Percentiles rank a stretch among this genome's conserved stretches.
Evolutionary conservation across 2,888 invertebrate genomes (phyloP).

Genomic region (Muschampia plurimacula): DNA sequence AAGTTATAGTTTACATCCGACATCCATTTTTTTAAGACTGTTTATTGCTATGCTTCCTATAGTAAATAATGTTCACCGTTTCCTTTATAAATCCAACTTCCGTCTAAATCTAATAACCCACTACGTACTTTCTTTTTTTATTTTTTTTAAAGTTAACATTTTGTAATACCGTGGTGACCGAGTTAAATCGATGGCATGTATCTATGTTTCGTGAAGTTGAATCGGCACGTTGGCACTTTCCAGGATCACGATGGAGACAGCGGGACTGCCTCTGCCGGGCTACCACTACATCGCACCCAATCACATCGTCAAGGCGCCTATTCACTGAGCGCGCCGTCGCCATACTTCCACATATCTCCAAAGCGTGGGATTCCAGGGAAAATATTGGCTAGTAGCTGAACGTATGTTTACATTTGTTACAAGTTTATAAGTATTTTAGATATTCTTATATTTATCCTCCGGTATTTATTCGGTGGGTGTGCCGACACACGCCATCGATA

Average conservation of each 20-base stretch:
- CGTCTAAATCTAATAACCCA: conserved; percentile 11
- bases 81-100: conserved; percentile 29
- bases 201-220: background rate
- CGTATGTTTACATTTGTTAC: conserved; percentile 86
- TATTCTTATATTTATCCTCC: conserved; percentile 89
- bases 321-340: conserved; percentile 87
- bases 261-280: conserved; percentile 95
- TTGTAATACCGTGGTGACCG: background rate
- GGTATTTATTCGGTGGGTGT: conserved; percentile 76
- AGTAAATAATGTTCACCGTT: conserved; percentile 9
- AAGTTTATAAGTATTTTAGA: conserved; percentile 88
- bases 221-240: conserved; percentile 61
- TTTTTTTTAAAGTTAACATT: background rate
- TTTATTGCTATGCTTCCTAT: background rate
- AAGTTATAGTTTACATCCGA: conserved; percentile 68
- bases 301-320: conserved; percentile 96
- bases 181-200: background rate
- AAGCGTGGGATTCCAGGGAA: conserved; percentile 56
- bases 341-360: background rate
- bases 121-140: background rate
- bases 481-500: conserved; percentile 53
- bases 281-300: conserved; percentile 97
- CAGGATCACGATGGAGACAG: conserved; percentile 98
- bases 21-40: conserved; percentile 2
- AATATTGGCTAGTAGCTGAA: conserved; percentile 71